Conservation (phyloP, 2,888 invertebrate genomes). For the Pemphredon lugubris region DNA sequence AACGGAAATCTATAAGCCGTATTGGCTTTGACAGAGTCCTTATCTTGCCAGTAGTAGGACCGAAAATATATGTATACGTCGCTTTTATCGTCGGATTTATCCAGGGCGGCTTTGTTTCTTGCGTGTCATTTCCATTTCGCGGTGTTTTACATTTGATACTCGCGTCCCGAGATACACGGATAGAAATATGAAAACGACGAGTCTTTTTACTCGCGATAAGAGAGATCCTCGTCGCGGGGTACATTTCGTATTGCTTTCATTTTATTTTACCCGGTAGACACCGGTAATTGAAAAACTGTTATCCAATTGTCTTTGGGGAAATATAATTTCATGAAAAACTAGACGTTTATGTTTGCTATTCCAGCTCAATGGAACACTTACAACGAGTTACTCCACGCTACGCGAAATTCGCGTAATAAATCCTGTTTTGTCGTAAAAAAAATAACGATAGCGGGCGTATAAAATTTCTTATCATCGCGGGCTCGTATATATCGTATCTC, state of each 20-base stretch:
- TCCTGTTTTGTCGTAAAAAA: too few species aligned
- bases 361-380: too few species aligned
- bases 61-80: slow-evolving; percentile 21
- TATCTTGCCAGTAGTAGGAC: slow-evolving; percentile 36
- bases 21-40: slow-evolving; percentile 40
- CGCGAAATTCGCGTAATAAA: not conserved
- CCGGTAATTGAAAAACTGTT: too few species aligned
- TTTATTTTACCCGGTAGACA: too few species aligned
- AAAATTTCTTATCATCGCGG: slow-evolving; percentile 28
- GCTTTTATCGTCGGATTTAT: slow-evolving; percentile 40
- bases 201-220: not conserved
- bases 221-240: too few species aligned
- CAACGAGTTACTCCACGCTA: too few species aligned
- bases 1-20: slow-evolving; percentile 39
- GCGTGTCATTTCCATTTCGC: slow-evolving; percentile 36
- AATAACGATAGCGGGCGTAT: slow-evolving; percentile 9
- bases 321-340: too few species aligned
- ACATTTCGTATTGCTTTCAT: too few species aligned
- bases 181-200: not conserved
- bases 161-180: not conserved
- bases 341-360: too few species aligned
- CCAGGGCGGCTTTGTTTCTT: slow-evolving; percentile 12
- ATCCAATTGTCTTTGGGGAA: too few species aligned
- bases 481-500: slow-evolving; percentile 19
- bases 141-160: not conserved